Conservation (phyloP, 2,888 invertebrate genomes). For the Morinoia aosen region DNA sequence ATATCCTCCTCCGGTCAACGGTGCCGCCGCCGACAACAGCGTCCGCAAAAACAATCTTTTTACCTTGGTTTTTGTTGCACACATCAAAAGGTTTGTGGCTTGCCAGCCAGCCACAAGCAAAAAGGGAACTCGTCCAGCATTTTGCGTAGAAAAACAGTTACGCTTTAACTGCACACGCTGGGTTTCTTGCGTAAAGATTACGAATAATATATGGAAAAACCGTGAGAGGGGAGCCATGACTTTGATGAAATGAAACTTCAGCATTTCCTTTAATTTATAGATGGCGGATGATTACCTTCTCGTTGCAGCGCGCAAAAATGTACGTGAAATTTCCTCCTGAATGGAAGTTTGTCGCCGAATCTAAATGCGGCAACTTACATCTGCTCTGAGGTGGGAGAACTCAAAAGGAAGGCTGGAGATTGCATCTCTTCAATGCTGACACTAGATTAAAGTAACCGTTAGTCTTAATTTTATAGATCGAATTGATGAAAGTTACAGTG, state of each 20-base stretch:
- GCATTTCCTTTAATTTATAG: not conserved
- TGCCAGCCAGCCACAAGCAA: not conserved
- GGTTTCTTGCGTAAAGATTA: not conserved
- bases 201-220: not conserved
- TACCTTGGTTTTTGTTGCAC: not conserved
- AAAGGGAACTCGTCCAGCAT: conserved; percentile 20
- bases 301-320: not conserved
- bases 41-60: not conserved
- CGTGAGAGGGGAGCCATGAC: not conserved
- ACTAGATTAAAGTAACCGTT: not conserved
- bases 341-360: not conserved
- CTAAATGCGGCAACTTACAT: not conserved
- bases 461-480: not conserved
- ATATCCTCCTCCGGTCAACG: conserved; percentile 12
- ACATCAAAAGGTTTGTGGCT: conserved; percentile 39
- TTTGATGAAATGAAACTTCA: conserved; percentile 2
- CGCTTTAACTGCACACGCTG: not conserved
- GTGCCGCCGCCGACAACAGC: conserved; percentile 17
- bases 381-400: not conserved
- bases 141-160: not conserved
- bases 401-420: not conserved
- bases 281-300: not conserved
- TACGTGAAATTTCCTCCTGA: not conserved
- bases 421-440: not conserved
- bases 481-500: not conserved